Percentiles rank a stretch among this genome's conserved stretches.
phyloP scores from a whole-genome alignment of 2,797 vertebrate genomes.

The Hipposideros larvatus region DNA sequence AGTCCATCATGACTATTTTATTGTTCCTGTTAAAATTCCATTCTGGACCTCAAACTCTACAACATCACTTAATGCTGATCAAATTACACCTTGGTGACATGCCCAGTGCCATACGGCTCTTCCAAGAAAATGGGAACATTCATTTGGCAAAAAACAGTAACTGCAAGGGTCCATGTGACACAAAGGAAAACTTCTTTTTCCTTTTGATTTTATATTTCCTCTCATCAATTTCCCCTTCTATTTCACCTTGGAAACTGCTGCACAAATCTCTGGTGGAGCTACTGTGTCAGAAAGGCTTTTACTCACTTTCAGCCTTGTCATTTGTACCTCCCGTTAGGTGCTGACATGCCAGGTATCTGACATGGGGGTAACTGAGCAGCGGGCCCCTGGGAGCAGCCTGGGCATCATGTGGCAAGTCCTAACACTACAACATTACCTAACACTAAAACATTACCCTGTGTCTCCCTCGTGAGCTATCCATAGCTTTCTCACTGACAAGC shows the following conservation, averaged over 20 bases:
- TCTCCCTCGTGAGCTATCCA: not conserved
- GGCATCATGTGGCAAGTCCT: not conserved
- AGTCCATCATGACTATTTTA: slow-evolving; percentile 25
- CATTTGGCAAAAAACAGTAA: slow-evolving; percentile 67
- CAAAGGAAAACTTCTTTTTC: slow-evolving; percentile 51
- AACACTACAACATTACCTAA: not conserved
- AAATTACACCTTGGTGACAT: slow-evolving; percentile 71
- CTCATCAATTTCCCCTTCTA: slow-evolving; percentile 67
- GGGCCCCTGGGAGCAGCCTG: not conserved
- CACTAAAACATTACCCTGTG: not conserved
- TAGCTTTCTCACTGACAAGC: not conserved
- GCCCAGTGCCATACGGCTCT: slow-evolving; percentile 6
- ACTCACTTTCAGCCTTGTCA: not conserved
- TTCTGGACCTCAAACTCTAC: slow-evolving; percentile 47
- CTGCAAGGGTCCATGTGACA: not conserved
- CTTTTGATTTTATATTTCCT: slow-evolving; percentile 70
- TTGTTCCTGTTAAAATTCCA: slow-evolving; percentile 67
- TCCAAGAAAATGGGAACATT: slow-evolving; percentile 73
- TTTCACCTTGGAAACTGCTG: slow-evolving; percentile 74
- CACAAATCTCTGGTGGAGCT: slow-evolving; percentile 55
- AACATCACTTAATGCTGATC: slow-evolving; percentile 44
- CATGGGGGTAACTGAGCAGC: not conserved
- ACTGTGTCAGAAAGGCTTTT: slow-evolving; percentile 36
- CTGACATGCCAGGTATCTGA: not conserved
- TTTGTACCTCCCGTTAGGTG: slow-evolving; percentile 28